These are phyloP conservation scores for Onthophagus taurus DNA, from an alignment of 1,140 invertebrate genomes.

Conservation along the genomic window DNA sequence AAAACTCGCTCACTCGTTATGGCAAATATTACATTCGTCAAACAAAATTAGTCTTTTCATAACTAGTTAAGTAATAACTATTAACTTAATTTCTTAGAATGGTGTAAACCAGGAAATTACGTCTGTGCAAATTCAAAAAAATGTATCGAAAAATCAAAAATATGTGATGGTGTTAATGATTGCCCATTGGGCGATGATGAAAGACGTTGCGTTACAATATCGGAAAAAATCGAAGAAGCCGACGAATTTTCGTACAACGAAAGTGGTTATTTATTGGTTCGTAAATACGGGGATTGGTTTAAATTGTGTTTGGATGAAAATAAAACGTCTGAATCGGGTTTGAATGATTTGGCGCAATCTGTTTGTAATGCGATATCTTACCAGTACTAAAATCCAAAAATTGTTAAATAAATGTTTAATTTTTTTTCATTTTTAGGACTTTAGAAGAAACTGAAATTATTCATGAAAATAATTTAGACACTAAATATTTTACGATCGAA, in stretches of 20 bases:
- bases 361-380: slow-evolving; percentile 71
- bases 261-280: slow-evolving; percentile 58
- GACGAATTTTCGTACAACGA: slow-evolving; percentile 48
- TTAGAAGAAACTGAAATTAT: slow-evolving; percentile 42
- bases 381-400: slow-evolving; percentile 47
- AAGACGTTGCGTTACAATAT: slow-evolving; percentile 53
- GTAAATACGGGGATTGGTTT: slow-evolving; percentile 69
- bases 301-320: slow-evolving; percentile 62
- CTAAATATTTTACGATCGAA: slow-evolving; percentile 42
- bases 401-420: neutral
- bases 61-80: too few relatives aligned
- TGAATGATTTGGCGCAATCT: slow-evolving; percentile 62
- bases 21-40: too few relatives aligned
- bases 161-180: slow-evolving; percentile 67
- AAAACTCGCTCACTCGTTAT: too few relatives aligned
- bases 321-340: slow-evolving; percentile 44
- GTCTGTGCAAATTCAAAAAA: slow-evolving; percentile 61
- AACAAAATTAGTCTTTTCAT: too few relatives aligned
- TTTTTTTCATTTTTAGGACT: slow-evolving; percentile 37
- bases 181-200: slow-evolving; percentile 79
- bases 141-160: slow-evolving; percentile 53
- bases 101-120: slow-evolving; percentile 63
- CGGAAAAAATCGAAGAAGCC: slow-evolving; percentile 40
- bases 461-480: slow-evolving; percentile 10
- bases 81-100: slow-evolving; percentile 51